phyloP scores from a whole-genome alignment of 2,888 invertebrate genomes.

The Lithophane leautieri region DNA sequence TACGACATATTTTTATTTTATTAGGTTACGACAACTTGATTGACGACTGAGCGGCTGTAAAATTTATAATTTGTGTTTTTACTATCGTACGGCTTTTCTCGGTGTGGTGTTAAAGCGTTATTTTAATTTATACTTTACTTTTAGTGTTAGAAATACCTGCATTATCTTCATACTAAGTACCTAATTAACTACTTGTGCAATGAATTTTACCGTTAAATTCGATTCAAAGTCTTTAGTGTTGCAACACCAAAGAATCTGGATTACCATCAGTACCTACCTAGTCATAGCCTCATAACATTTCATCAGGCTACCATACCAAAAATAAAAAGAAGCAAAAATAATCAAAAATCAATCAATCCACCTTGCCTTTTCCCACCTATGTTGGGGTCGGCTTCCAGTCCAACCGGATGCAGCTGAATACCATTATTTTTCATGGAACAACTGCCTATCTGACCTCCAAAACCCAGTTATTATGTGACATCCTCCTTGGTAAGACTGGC shows the following conservation, averaged over 20 bases:
- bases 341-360: too few species aligned
- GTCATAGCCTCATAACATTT: neutral
- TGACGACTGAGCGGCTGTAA: constrained; percentile 49
- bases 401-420: too few species aligned
- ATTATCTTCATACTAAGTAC: neutral
- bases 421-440: too few species aligned
- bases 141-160: neutral
- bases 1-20: constrained; percentile 53
- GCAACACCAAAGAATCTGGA: neutral
- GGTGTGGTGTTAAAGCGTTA: constrained; percentile 13
- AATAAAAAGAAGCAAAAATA: too few species aligned
- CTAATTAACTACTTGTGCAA: neutral
- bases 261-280: neutral
- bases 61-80: constrained; percentile 56
- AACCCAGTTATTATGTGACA: too few species aligned
- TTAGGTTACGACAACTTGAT: constrained; percentile 52
- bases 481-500: neutral
- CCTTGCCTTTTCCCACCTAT: too few species aligned
- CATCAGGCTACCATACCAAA: neutral
- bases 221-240: too few species aligned
- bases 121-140: constrained; percentile 17
- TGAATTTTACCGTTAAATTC: too few species aligned
- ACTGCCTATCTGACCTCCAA: too few species aligned
- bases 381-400: too few species aligned
- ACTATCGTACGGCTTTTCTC: constrained; percentile 18